Percentiles rank a stretch among this genome's conserved stretches.
phyloP scores from a whole-genome alignment of 1,140 invertebrate genomes.

The Lepidurus couesii region DNA sequence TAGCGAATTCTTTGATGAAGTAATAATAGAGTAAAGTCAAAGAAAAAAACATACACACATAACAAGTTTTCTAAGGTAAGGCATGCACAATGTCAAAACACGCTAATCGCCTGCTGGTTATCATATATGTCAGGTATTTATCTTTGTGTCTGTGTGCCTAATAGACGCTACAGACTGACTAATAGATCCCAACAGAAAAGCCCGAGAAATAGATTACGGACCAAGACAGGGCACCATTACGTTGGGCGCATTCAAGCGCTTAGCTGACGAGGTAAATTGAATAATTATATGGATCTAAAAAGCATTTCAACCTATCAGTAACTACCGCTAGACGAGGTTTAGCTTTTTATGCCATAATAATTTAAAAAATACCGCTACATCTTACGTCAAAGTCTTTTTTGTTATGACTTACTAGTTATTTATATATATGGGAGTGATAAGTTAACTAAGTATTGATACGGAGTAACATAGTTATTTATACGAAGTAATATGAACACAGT shows the following conservation, averaged over 20 bases:
- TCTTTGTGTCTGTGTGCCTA: not conserved
- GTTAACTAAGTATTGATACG: too few relatives aligned
- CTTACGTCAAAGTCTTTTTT: too few relatives aligned
- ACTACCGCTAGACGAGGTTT: not conserved
- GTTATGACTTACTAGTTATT: too few relatives aligned
- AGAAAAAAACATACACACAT: not conserved
- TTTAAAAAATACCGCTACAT: too few relatives aligned
- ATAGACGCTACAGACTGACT: not conserved
- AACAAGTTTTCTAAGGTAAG: not conserved
- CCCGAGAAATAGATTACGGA: not conserved
- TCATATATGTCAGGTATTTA: not conserved
- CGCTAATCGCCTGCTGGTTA: not conserved
- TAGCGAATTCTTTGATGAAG: not conserved
- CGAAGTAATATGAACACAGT: not conserved
- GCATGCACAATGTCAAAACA: not conserved
- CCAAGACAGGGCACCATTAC: not conserved
- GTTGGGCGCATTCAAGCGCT: not conserved
- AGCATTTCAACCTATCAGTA: not conserved
- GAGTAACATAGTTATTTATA: too few relatives aligned
- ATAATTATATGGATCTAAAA: not conserved
- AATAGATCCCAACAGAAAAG: not conserved
- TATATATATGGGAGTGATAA: too few relatives aligned
- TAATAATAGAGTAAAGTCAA: not conserved
- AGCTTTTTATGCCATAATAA: too few relatives aligned
- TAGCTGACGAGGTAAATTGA: not conserved